phyloP scores from a whole-genome alignment of 2,797 vertebrate species.

The Tragelaphus oryx region DNA sequence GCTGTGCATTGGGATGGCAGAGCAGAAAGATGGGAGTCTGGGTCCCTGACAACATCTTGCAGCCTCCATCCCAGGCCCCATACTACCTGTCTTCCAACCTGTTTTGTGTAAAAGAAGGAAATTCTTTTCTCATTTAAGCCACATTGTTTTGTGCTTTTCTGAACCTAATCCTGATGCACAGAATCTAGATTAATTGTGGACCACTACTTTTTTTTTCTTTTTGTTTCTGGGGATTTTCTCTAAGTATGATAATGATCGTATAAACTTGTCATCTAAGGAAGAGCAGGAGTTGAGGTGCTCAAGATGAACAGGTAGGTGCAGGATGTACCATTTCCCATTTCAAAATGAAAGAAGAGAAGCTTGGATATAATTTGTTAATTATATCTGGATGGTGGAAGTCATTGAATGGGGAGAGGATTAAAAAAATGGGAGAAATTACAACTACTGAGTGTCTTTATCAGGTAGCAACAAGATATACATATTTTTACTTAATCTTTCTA shows the following conservation, averaged over 20 bases:
- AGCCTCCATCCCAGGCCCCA: not conserved
- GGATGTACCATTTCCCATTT: not conserved
- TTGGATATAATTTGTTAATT: conserved; percentile 13
- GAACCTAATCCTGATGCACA: not conserved
- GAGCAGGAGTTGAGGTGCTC: not conserved
- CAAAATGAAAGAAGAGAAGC: not conserved
- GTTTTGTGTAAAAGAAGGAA: not conserved
- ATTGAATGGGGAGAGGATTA: not conserved
- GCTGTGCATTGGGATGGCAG: not conserved
- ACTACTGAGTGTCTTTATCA: not conserved
- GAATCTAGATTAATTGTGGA: not conserved
- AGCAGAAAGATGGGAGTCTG: not conserved
- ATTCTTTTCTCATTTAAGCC: not conserved
- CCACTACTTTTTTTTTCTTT: not conserved
- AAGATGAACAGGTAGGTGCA: not conserved
- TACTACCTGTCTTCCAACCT: not conserved
- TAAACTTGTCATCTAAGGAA: not conserved
- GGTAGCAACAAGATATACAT: not conserved
- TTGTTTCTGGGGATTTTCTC: not conserved
- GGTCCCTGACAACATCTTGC: not conserved
- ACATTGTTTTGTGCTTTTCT: not conserved
- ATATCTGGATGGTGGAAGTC: not conserved
- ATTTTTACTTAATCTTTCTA: conserved; percentile 2
- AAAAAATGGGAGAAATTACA: not conserved
- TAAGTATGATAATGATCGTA: not conserved